Evolutionary conservation across 2,888 invertebrate genomes (phyloP).

Genomic region (Oegoconia quadripuncta): DNA sequence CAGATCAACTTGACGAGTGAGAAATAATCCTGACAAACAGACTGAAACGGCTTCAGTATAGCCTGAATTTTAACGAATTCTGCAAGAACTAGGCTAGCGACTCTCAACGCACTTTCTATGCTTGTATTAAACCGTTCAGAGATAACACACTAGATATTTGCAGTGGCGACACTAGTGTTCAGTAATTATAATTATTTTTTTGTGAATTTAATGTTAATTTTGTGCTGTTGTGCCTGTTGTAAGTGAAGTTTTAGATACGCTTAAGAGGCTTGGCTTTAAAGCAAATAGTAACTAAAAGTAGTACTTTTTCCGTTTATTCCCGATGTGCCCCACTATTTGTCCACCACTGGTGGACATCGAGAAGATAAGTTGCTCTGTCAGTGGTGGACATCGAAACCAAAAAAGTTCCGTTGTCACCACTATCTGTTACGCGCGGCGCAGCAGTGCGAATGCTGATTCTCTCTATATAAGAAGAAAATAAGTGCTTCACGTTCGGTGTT

Average conservation of each 20-base stretch:
- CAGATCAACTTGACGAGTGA: conserved; percentile 1
- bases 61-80: conserved; percentile 25
- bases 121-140: not conserved
- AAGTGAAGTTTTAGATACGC: not conserved
- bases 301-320: no score
- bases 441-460: no score
- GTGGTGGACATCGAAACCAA: no score
- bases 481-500: no score
- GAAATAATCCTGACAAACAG: conserved; percentile 20
- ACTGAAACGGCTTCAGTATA: conserved; percentile 34
- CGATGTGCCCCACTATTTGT: no score
- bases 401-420: no score
- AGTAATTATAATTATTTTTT: not conserved
- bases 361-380: no score
- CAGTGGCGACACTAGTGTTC: not conserved
- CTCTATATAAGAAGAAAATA: no score
- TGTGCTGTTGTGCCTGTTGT: conserved; percentile 5
- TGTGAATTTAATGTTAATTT: not conserved
- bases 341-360: no score
- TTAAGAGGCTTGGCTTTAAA: no score
- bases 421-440: no score
- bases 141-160: not conserved
- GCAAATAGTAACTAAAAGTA: no score
- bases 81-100: conserved; percentile 1
- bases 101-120: not conserved